Base-by-base conservation (phyloP, 2,888 invertebrate species). In the Synergus laeviventris region DNA sequence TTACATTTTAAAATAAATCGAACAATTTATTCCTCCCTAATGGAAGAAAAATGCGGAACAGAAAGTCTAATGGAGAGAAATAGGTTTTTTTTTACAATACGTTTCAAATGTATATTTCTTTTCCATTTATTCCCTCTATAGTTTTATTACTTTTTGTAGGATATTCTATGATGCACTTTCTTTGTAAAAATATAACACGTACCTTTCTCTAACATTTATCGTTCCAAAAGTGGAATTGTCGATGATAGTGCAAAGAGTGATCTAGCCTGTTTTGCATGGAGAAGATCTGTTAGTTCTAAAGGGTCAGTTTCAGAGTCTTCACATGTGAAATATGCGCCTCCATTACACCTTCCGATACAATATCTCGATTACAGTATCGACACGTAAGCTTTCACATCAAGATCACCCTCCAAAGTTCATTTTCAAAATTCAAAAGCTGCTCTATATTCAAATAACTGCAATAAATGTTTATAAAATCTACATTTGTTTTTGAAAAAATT, bases 291-390 rank as follows among this genome's bases (percentile, higher is more conserved):
- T 62, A 62, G 16, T 62, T 62, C 62, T 60, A 31, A 12, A 24
- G 45, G 4, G 45, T 24, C 31, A 16, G 66, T 66, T 66, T 42
- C 45, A 24, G 21, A 45, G 66, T 66, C 42, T 42, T 66, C 16
- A 16, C 18, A 31, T 66, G 24, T 66, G 24, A 66, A 66, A 66
- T 66, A 66, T 42, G 66, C 24, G 14, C 24, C 24, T 14, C 11
- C 62, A 62, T 62, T 62, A 62, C 24, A 8, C 8, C n/a, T 45
- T 45, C 18, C 54, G 66, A 66, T 24, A 66, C 16, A 16, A 24
- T 66, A 66, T 24, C 66, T 45, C 21, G 24, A 5, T 16, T 45
- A 42, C 9, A 24, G 24, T 66, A 21, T 66, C 45, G 16, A 24
- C 66, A 31, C 42, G 45, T 66, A 66, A 66, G 45, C 24, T 24